phyloP scores from a whole-genome alignment of 64 coral and sea anemone genomes.

The Stichodactyla helianthus region DNA sequence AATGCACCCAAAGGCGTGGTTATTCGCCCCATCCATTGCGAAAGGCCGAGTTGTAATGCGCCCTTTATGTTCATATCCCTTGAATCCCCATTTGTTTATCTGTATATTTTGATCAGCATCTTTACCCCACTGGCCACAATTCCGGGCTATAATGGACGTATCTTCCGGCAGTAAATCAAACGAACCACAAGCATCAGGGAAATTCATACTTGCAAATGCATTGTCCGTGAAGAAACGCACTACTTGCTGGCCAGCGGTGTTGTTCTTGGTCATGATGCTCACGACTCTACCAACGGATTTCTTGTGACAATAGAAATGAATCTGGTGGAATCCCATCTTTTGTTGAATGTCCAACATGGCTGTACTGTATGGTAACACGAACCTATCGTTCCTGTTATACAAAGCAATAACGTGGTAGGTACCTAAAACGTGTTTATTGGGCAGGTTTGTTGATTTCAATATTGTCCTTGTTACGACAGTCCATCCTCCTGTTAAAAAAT shows the following conservation, averaged over 20 bases:
- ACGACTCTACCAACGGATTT: background rate
- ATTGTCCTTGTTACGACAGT: background rate
- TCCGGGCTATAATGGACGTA: background rate
- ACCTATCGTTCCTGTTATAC: background rate
- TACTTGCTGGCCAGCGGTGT: background rate
- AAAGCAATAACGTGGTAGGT: background rate
- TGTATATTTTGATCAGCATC: background rate
- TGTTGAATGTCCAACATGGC: background rate
- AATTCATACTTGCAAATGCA: background rate
- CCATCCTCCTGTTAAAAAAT: background rate
- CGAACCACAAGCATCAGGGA: background rate
- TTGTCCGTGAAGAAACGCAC: background rate
- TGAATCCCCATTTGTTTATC: background rate
- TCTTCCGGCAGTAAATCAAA: background rate
- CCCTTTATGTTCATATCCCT: background rate
- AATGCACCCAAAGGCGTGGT: background rate
- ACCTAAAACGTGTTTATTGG: background rate
- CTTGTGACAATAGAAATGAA: conserved; percentile 25
- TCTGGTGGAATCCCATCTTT: conserved; percentile 17
- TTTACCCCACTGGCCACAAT: background rate
- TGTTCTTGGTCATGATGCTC: conserved; percentile 12
- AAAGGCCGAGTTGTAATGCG: background rate
- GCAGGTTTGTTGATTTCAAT: background rate
- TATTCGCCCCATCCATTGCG: background rate
- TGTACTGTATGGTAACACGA: background rate